Evolutionary conservation across 2,888 invertebrate genomes (phyloP).

Genomic region (Drosophila setosimentum): DNA sequence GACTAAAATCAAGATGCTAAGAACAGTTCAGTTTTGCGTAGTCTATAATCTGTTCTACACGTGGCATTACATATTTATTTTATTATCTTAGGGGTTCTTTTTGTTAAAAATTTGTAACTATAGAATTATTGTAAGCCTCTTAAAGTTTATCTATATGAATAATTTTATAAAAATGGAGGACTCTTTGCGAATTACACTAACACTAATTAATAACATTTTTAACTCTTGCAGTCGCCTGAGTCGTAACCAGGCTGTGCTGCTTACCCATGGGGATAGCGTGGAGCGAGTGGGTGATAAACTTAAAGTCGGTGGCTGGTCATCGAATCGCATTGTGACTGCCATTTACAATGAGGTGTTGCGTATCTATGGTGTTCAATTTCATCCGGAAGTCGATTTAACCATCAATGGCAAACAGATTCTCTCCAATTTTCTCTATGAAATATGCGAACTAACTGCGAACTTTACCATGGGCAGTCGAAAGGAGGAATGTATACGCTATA

Average conservation of each 20-base stretch:
- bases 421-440: conserved; percentile 96
- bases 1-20: conserved; percentile 72
- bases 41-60: conserved; percentile 83
- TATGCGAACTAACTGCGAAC: conserved; percentile 93
- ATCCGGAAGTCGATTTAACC: conserved; percentile 99
- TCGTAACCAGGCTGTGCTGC: conserved; percentile 94
- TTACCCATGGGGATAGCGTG: conserved; percentile 99
- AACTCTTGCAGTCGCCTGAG: conserved; percentile 90
- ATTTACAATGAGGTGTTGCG: conserved; percentile 96
- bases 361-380: conserved; percentile 98
- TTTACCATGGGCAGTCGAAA: conserved; percentile 96
- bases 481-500: conserved; percentile 95
- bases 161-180: not conserved
- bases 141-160: not conserved
- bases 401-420: conserved; percentile 96
- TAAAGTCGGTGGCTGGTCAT: conserved; percentile 93
- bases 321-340: conserved; percentile 92
- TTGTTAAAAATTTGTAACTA: not conserved
- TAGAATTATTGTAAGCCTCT: not conserved
- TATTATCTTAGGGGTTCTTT: not conserved
- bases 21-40: conserved; percentile 82
- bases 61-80: conserved; percentile 73
- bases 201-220: conserved; percentile 1
- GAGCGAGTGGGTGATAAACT: conserved; percentile 96
- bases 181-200: not conserved